Evolutionary conservation across 2,888 invertebrate species (phyloP).

Genomic region (Lottia gigantea): DNA sequence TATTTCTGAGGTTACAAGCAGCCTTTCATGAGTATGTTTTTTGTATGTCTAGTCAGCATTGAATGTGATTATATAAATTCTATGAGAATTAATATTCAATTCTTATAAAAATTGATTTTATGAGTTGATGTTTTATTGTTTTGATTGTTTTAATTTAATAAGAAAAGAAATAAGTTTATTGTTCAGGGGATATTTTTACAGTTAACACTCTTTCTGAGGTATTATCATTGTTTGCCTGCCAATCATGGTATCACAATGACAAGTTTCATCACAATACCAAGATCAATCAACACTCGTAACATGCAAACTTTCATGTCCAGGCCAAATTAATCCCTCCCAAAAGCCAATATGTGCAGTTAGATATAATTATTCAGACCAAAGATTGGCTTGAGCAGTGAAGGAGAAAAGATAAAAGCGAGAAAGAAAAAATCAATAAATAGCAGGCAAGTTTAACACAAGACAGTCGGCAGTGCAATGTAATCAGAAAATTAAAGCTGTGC

Average conservation of each 20-base stretch:
- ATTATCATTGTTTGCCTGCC: background rate
- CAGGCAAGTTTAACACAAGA: constrained; percentile 13
- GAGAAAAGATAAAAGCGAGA: constrained; percentile 8
- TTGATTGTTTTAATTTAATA: too few species aligned
- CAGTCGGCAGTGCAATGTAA: constrained; percentile 8
- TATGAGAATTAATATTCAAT: too few species aligned
- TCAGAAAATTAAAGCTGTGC: constrained; percentile 11
- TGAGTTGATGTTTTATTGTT: too few species aligned
- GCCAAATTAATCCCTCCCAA: constrained; percentile 8
- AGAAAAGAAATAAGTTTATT: too few species aligned
- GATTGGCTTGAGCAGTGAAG: constrained; percentile 9
- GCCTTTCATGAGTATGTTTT: too few species aligned
- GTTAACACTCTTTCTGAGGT: background rate
- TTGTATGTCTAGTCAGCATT: too few species aligned
- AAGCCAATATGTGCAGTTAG: constrained; percentile 8
- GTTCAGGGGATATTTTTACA: too few species aligned
- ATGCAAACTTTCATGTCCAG: constrained; percentile 6
- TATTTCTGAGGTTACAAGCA: too few species aligned
- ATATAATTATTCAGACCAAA: constrained; percentile 8
- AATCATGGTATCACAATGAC: background rate
- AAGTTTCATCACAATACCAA: constrained; percentile 1
- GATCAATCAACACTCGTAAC: constrained; percentile 7
- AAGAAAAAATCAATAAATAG: constrained; percentile 19
- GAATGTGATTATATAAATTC: too few species aligned
- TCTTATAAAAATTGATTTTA: too few species aligned